phyloP scores from a whole-genome alignment of 1,140 invertebrate genomes.

The Choristoneura fumiferana region DNA sequence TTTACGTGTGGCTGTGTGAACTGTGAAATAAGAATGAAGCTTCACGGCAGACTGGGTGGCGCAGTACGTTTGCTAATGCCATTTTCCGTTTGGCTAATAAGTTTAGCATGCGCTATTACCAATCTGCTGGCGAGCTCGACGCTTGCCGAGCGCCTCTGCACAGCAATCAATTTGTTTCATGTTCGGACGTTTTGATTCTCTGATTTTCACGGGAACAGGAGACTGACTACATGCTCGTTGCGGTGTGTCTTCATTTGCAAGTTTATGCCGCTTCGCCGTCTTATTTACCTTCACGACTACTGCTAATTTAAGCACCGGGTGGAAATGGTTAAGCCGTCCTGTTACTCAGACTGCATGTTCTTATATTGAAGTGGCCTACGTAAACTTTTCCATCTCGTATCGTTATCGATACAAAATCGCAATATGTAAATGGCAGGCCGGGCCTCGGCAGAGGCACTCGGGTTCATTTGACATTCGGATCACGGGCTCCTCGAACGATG shows the following conservation, averaged over 20 bases:
- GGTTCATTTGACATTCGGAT: constrained; percentile 68
- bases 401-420: constrained; percentile 65
- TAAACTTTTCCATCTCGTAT: constrained; percentile 49
- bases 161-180: constrained; percentile 72
- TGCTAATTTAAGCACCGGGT: constrained; percentile 19
- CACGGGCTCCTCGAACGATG: constrained; percentile 68
- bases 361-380: constrained; percentile 32
- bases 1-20: constrained; percentile 60
- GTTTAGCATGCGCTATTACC: constrained; percentile 75
- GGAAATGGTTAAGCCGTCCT: constrained; percentile 17
- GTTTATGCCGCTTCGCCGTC: constrained; percentile 38
- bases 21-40: constrained; percentile 64
- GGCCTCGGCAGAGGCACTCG: constrained; percentile 37
- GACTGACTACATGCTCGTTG: constrained; percentile 41
- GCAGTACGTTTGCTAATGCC: constrained; percentile 66
- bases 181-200: constrained; percentile 69
- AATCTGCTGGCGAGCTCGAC: constrained; percentile 65
- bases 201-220: constrained; percentile 43
- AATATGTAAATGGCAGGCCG: constrained; percentile 68
- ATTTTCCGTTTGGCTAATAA: constrained; percentile 76
- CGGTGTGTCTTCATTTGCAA: constrained; percentile 50
- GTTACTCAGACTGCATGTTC: constrained; percentile 23
- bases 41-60: constrained; percentile 50
- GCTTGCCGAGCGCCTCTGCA: constrained; percentile 50
- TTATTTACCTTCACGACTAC: constrained; percentile 26